Conservation (phyloP, 2,888 invertebrate genomes). For the Celastrina argiolus region DNA sequence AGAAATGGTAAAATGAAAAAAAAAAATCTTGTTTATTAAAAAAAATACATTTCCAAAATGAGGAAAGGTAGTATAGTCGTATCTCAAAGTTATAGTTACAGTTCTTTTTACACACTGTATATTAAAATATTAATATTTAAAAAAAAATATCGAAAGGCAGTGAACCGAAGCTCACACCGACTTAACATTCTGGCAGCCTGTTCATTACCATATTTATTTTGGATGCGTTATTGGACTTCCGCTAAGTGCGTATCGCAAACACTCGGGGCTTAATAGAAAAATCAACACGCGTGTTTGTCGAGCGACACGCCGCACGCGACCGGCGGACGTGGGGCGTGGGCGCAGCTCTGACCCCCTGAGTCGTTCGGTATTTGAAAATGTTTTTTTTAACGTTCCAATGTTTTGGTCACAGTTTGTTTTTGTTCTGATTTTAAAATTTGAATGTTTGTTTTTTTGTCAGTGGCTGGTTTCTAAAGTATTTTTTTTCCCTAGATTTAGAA, state of each 20-base stretch:
- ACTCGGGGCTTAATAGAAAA: slow-evolving; percentile 47
- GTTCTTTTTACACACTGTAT: too few species aligned
- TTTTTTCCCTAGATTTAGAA: too few species aligned
- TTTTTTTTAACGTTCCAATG: neutral
- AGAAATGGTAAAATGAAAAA: too few species aligned
- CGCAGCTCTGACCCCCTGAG: slow-evolving; percentile 31
- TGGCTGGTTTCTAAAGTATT: too few species aligned
- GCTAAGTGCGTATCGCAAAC: slow-evolving; percentile 19
- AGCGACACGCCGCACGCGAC: slow-evolving; percentile 39
- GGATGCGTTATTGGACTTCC: slow-evolving; percentile 18
- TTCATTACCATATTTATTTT: slow-evolving; percentile 8
- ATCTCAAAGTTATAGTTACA: too few species aligned
- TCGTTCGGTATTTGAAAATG: neutral
- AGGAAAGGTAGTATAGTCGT: too few species aligned
- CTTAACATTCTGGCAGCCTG: too few species aligned
- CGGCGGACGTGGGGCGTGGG: slow-evolving; percentile 32
- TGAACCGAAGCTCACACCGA: too few species aligned
- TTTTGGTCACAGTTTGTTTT: neutral
- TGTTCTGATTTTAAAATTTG: neutral
- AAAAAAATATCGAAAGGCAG: too few species aligned
- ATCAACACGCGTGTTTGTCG: slow-evolving; percentile 48
- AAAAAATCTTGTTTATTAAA: too few species aligned
- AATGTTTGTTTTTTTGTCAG: neutral
- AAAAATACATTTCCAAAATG: too few species aligned
- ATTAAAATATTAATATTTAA: too few species aligned